phyloP scores from a whole-genome alignment of 2,888 invertebrate genomes.

The Platycnemis pennipes region DNA sequence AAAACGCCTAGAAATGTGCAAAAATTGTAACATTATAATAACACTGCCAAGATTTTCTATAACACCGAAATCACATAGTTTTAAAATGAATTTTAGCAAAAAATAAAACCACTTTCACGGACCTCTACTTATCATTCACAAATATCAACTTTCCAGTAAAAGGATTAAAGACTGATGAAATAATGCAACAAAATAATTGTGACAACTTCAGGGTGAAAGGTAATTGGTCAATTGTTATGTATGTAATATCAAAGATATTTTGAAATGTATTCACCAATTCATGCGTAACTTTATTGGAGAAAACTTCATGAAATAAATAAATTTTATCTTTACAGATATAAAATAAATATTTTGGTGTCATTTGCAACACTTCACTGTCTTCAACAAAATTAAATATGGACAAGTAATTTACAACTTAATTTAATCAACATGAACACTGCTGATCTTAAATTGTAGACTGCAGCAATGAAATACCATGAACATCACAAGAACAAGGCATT shows the following conservation, averaged over 20 bases:
- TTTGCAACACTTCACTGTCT: background rate
- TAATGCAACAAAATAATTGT: no score
- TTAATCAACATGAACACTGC: constrained; percentile 34
- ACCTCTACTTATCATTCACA: no score
- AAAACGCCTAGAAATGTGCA: no score
- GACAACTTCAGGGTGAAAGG: no score
- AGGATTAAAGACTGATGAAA: no score
- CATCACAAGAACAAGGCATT: constrained; percentile 42
- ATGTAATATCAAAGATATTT: background rate
- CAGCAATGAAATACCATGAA: constrained; percentile 15
- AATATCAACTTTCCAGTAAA: no score
- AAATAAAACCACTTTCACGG: no score
- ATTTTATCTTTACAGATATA: constrained; percentile 17
- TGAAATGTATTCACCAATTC: constrained; percentile 55
- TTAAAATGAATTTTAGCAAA: no score
- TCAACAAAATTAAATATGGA: constrained; percentile 29
- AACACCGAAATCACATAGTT: no score
- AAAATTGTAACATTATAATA: no score
- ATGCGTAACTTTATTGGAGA: constrained; percentile 41
- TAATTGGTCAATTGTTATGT: no score
- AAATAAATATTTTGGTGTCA: constrained; percentile 57
- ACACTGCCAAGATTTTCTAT: no score
- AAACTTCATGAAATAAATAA: constrained; percentile 54
- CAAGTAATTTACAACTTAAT: background rate
- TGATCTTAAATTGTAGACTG: background rate